Percentiles rank a stretch among this genome's conserved stretches.
These are phyloP conservation scores for Hycleus cichorii DNA, from an alignment of 1,140 invertebrate genomes.

Conservation along the genomic window DNA sequence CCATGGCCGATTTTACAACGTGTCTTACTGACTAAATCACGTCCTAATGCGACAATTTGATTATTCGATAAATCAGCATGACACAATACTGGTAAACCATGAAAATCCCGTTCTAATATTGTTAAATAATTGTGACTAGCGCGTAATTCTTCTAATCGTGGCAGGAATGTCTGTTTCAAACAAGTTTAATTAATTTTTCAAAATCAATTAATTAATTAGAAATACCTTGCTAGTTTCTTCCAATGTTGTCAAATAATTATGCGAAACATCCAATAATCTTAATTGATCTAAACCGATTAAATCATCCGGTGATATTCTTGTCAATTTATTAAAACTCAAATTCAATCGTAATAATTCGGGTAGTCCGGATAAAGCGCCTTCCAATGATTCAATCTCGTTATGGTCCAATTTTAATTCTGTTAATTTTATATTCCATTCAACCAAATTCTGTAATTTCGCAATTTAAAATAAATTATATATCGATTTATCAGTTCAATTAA, in stretches of 20 bases:
- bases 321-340: slow-evolving; percentile 64
- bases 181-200: background rate
- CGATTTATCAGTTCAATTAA: no score
- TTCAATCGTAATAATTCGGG: slow-evolving; percentile 62
- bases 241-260: slow-evolving; percentile 65
- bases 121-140: slow-evolving; percentile 66
- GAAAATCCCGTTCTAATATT: slow-evolving; percentile 66
- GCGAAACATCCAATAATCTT: slow-evolving; percentile 63
- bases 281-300: slow-evolving; percentile 64
- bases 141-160: slow-evolving; percentile 63
- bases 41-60: slow-evolving; percentile 59
- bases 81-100: slow-evolving; percentile 68
- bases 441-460: slow-evolving; percentile 51
- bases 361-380: slow-evolving; percentile 64
- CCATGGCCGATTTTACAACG: slow-evolving; percentile 58
- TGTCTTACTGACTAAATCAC: slow-evolving; percentile 68
- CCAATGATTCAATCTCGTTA: slow-evolving; percentile 61
- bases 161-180: slow-evolving; percentile 59
- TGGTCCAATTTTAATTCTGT: slow-evolving; percentile 63
- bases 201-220: background rate
- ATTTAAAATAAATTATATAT: background rate
- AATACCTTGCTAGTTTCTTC: slow-evolving; percentile 72
- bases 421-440: slow-evolving; percentile 61
- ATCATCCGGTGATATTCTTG: slow-evolving; percentile 63
- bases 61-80: slow-evolving; percentile 70